Conservation (phyloP, 35 echinoderm and acorn worm genomes). For the Apostichopus parvimensis region DNA sequence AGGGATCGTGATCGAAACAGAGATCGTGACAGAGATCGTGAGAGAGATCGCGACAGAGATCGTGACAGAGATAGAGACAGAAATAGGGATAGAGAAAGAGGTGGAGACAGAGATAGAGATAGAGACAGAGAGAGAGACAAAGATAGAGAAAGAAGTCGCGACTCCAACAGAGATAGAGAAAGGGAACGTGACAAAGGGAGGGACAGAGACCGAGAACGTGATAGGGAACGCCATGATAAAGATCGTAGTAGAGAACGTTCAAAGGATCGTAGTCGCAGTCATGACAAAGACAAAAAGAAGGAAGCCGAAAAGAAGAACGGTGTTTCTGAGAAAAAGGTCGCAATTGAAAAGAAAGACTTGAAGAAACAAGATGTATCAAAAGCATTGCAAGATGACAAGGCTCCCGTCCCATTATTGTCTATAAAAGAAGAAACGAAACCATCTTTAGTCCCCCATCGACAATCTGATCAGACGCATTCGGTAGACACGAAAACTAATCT, state of each 20-base stretch:
- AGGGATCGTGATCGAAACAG: neutral
- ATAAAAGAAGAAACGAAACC: neutral
- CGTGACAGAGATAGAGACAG: neutral
- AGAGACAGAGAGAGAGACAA: neutral
- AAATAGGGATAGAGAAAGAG: constrained; percentile 22
- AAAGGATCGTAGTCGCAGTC: neutral
- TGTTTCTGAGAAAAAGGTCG: neutral
- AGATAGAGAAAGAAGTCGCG: neutral
- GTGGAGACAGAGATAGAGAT: neutral
- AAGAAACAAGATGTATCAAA: neutral
- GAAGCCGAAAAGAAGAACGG: neutral
- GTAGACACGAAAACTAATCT: neutral
- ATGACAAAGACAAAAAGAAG: constrained; percentile 32
- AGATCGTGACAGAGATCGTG: constrained; percentile 36
- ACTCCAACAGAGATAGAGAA: constrained; percentile 13
- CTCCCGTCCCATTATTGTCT: neutral
- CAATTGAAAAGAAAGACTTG: neutral
- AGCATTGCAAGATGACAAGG: neutral
- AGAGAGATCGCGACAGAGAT: constrained; percentile 21
- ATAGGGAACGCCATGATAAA: neutral
- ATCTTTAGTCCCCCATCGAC: neutral
- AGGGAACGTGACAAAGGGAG: constrained; percentile 23
- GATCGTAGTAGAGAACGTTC: constrained; percentile 7
- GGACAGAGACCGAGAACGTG: neutral
- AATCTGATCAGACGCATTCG: neutral